phyloP scores from a whole-genome alignment of 2,888 invertebrate species.

The Rhabditoides inermis region DNA sequence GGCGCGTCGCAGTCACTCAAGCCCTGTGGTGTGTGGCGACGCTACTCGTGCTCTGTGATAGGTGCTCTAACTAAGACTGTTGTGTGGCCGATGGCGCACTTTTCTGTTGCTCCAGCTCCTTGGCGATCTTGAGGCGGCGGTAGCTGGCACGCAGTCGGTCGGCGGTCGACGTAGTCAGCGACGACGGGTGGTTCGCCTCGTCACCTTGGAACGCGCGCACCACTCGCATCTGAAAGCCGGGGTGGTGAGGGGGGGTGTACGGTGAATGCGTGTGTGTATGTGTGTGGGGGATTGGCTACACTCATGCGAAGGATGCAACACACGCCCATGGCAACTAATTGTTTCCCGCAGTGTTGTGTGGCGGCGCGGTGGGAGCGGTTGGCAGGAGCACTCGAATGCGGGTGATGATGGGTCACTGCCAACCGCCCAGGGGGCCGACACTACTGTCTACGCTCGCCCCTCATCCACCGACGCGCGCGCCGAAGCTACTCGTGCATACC shows the following conservation, averaged over 20 bases:
- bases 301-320: background rate
- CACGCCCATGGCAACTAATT: background rate
- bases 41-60: background rate
- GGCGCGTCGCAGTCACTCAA: too few species aligned
- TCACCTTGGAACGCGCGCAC: conserved; percentile 48
- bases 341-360: background rate
- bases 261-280: too few species aligned
- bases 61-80: background rate
- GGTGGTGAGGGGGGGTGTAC: background rate
- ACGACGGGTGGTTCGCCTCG: conserved; percentile 44
- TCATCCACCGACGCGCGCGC: background rate
- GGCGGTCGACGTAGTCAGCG: conserved; percentile 46
- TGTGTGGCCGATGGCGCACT: conserved; percentile 30
- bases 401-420: too few species aligned
- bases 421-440: background rate
- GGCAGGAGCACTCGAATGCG: background rate
- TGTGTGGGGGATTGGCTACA: background rate
- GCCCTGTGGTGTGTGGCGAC: background rate
- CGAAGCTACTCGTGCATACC: conserved; percentile 17
- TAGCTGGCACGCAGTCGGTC: conserved; percentile 48
- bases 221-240: conserved; percentile 48
- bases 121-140: conserved; percentile 46
- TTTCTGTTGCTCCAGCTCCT: conserved; percentile 47
- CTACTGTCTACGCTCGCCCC: background rate
- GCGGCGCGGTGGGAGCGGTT: background rate